Base-by-base conservation (phyloP, 2,888 invertebrate species). In the Diaphora mendica region DNA sequence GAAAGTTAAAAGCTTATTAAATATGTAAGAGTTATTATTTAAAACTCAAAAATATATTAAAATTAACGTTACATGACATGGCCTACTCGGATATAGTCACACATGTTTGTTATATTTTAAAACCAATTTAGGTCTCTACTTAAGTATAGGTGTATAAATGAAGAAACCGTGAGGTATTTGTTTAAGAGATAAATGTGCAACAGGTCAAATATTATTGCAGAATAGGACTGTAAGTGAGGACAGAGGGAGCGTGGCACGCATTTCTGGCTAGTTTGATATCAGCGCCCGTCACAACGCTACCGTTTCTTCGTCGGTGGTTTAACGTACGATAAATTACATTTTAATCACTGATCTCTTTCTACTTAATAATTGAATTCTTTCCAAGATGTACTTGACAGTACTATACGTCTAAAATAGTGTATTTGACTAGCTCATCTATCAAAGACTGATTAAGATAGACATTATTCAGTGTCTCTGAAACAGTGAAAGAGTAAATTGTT, bases 211-310 rank as follows among this genome's bases (percentile, higher is more conserved):
- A 85, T 82, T 81, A 85, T 92, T 88, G 92, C 91, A 92, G 95
- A 95, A 95, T 95, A 88, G 79, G 89, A 82, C 95, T 86, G 85
- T 87, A 86, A 87, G 87, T 85, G 86, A 91, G 93, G 91, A 89
- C 91, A 90, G 92, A 91, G 93, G 90, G 93, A 94, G 93, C 91
- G 93, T 91, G 91, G 93, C 92, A 93, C 94, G 93, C 94, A 93
- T 93, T 92, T 93, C 95, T 91, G 92, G 91, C 93, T 95, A 95
- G 95, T 95, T 94, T 93, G 94, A 92, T 94, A 93, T 91, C 94
- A 91, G 94, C 93, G 84, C 86, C 87, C 94, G 94, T 91, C 93
- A 93, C 94, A 94, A 93, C 95, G 91, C 90, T 84, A 92, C 90
- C 91, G 92, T 87, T 88, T 83, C 86, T 83, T 82, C 87, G 90